These are phyloP conservation scores for Drosophila flavopinicola DNA, from an alignment of 2,888 invertebrate genomes.

Conservation along the genomic window DNA sequence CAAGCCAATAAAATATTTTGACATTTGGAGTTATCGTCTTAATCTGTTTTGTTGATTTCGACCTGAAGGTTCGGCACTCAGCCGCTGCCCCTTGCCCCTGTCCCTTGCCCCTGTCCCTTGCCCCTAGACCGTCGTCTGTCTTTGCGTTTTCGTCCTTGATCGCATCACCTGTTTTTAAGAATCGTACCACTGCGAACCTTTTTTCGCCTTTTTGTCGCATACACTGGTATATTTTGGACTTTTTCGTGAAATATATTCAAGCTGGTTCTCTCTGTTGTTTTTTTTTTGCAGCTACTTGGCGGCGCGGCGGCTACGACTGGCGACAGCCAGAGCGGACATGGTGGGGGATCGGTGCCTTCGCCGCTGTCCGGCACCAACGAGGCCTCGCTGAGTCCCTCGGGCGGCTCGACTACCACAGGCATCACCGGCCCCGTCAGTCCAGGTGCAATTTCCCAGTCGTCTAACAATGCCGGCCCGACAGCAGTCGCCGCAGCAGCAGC, in stretches of 20 bases:
- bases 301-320: constrained; percentile 61
- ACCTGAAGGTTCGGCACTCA: constrained; percentile 40
- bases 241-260: constrained; percentile 42
- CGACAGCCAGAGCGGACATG: constrained; percentile 70
- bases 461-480: constrained; percentile 80
- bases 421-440: constrained; percentile 83
- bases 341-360: constrained; percentile 87
- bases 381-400: constrained; percentile 89
- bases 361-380: constrained; percentile 91
- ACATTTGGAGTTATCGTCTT: constrained; percentile 84
- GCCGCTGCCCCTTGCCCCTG: constrained; percentile 2
- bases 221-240: constrained; percentile 7
- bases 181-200: constrained; percentile 39
- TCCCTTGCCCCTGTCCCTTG: not conserved
- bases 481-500: constrained; percentile 43
- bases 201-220: constrained; percentile 31
- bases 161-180: constrained; percentile 65
- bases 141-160: constrained; percentile 46
- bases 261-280: constrained; percentile 16
- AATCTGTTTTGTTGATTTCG: constrained; percentile 83
- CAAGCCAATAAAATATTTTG: constrained; percentile 84
- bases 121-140: constrained; percentile 10
- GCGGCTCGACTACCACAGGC: constrained; percentile 84
- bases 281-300: constrained; percentile 67
- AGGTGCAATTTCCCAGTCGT: constrained; percentile 84